Evolutionary conservation across 2,888 invertebrate genomes (phyloP).

Genomic region (Subacronicta megacephala): DNA sequence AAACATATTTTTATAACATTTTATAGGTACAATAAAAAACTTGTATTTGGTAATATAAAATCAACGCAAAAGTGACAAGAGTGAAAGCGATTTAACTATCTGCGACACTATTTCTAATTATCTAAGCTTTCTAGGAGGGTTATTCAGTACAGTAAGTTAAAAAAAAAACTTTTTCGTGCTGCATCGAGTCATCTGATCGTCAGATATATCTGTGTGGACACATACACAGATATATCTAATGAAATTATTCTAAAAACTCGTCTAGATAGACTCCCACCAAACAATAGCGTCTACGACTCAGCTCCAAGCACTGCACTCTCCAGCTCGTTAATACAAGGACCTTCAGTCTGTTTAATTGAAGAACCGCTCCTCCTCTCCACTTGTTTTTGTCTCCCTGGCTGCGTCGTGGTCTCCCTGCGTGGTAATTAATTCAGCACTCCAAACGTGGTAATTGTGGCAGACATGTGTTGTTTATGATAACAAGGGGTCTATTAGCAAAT

Average conservation of each 20-base stretch:
- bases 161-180: no score
- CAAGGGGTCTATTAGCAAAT: constrained; percentile 21
- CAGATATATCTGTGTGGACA: no score
- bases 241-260: constrained; percentile 9
- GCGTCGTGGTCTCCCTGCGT: constrained; percentile 18
- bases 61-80: no score
- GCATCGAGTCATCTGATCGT: not conserved
- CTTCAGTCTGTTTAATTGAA: constrained; percentile 54
- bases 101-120: no score
- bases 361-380: constrained; percentile 45
- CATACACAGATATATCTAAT: not conserved
- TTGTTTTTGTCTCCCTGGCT: constrained; percentile 40
- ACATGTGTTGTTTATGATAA: constrained; percentile 39
- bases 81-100: no score
- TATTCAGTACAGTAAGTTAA: no score
- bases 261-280: constrained; percentile 27
- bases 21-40: no score
- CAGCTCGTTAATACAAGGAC: constrained; percentile 53
- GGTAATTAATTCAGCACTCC: constrained; percentile 49
- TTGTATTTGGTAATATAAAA: no score
- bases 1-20: no score
- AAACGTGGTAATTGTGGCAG: constrained; percentile 46
- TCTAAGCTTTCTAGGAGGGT: no score
- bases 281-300: constrained; percentile 45
- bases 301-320: constrained; percentile 25